Evolutionary conservation across 2,888 invertebrate species (phyloP).

Genomic region (Drosophila paracracens): DNA sequence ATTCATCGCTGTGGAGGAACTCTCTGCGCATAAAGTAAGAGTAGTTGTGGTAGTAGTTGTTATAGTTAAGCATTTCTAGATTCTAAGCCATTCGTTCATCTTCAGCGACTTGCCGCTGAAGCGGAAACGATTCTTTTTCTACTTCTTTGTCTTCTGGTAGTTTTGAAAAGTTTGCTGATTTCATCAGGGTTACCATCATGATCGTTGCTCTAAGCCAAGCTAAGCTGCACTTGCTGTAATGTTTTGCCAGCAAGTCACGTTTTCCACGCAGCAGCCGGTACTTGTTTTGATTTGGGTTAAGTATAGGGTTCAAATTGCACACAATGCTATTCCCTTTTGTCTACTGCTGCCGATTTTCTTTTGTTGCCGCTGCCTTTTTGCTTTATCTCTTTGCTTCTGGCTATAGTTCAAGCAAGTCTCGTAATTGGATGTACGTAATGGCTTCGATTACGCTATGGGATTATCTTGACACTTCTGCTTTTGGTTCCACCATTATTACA

Average conservation of each 20-base stretch:
- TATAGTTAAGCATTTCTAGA: conserved; percentile 24
- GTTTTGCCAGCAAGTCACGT: conserved; percentile 59
- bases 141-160: neutral
- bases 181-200: conserved; percentile 36
- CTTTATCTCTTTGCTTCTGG: conserved; percentile 9
- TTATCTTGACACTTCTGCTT: neutral
- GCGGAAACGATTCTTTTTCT: conserved; percentile 66
- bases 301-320: conserved; percentile 61
- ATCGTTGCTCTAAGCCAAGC: conserved; percentile 19
- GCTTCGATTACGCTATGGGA: conserved; percentile 30
- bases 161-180: conserved; percentile 38
- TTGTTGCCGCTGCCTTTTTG: neutral
- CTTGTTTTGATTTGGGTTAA: conserved; percentile 77
- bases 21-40: conserved; percentile 10
- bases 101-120: conserved; percentile 71
- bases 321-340: conserved; percentile 4
- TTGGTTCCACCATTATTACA: neutral
- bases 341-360: conserved; percentile 1
- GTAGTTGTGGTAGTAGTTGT: neutral
- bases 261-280: conserved; percentile 40
- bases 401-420: conserved; percentile 28
- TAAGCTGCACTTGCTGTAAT: conserved; percentile 52
- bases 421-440: conserved; percentile 33
- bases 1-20: conserved; percentile 15
- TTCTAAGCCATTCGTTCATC: conserved; percentile 78